Evolutionary conservation across 2,113 vertebrate genomes (phyloP).

Genomic region (Heloderma charlesbogerti): DNA sequence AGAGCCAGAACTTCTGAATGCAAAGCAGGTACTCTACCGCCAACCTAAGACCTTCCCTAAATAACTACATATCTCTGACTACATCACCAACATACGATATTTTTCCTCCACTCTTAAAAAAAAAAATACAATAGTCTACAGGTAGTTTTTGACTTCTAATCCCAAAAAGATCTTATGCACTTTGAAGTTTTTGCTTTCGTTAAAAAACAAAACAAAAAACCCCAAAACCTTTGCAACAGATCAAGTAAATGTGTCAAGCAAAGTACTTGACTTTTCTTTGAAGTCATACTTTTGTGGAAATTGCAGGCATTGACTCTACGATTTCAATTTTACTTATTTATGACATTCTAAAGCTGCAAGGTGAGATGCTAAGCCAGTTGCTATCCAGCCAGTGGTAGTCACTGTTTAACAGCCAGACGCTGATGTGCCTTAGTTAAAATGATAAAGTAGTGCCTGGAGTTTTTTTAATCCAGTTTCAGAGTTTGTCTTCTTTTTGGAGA

Average conservation of each 20-base stretch:
- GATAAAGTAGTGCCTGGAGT: neutral
- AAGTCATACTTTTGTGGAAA: slow-evolving; percentile 80
- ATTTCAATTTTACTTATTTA: slow-evolving; percentile 80
- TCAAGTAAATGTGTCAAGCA: slow-evolving; percentile 73
- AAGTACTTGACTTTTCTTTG: slow-evolving; percentile 78
- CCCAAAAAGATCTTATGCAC: slow-evolving; percentile 66
- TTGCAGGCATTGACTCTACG: slow-evolving; percentile 79
- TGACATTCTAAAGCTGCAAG: slow-evolving; percentile 78
- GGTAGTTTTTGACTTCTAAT: slow-evolving; percentile 63
- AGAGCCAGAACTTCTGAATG: neutral
- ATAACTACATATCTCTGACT: slow-evolving; percentile 57
- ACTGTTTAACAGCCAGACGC: slow-evolving; percentile 76
- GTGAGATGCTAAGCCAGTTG: slow-evolving; percentile 78
- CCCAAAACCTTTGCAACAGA: slow-evolving; percentile 60
- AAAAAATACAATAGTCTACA: slow-evolving; percentile 55
- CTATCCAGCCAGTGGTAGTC: slow-evolving; percentile 68
- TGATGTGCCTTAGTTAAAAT: slow-evolving; percentile 49
- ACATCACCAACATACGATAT: slow-evolving; percentile 55
- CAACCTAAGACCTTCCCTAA: neutral
- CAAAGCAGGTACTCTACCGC: no score
- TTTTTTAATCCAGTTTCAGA: neutral
- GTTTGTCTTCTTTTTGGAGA: neutral
- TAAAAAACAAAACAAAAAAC: slow-evolving; percentile 49
- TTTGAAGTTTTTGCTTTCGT: slow-evolving; percentile 74
- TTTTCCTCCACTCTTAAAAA: slow-evolving; percentile 29